Base-by-base conservation (phyloP, 2,113 vertebrate species). In the Rhipidura dahli region DNA sequence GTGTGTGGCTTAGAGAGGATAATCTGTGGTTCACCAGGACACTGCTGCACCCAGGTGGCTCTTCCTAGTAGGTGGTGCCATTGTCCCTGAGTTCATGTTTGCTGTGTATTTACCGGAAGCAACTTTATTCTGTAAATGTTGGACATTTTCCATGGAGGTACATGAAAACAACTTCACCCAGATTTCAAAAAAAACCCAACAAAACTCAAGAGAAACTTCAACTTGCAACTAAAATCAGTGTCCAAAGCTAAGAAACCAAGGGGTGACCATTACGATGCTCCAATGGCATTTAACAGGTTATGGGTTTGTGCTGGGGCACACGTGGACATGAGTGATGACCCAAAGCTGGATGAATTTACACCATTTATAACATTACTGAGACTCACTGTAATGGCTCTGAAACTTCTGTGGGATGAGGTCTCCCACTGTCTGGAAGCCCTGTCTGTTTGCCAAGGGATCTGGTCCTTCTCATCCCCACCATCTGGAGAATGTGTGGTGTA, bases 321-420 rank as follows among this genome's bases (percentile, higher is more conserved):
- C 3, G 0, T 8, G 27, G 18, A 23, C 21, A 13, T 28, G 53
- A 39, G 33, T 0, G 0, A 23, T 28, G 23, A 78, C 23, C 33
- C 73, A 61, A 33, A 78, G 12, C 28, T 53, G n/a, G 64, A 15
- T 33, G 28, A 69, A 78, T 39, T 78, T 2, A 16, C 42, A 26
- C 18, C 2, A 3, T 45, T 61, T 39, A 24, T 69, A 19, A 27
- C 27, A 22, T 15, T 22, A 2, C 2, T 37, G 39, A 45, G 39
- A 23, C 39, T 24, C 37, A 4, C 15, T 26, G 35, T 35, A 16
- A 17, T 7, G 31, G 22, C 39, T 13, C n/a, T 60, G 35, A 69
- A 70, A 45, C 8, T 21, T 70, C 84, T 30, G 0, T 69, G 45
- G 10, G 33, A 22, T 60, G 63, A 37, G 7, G 14, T 23, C 12